Base-by-base conservation (phyloP, 2,113 vertebrate genomes). In the Pimephales promelas region DNA sequence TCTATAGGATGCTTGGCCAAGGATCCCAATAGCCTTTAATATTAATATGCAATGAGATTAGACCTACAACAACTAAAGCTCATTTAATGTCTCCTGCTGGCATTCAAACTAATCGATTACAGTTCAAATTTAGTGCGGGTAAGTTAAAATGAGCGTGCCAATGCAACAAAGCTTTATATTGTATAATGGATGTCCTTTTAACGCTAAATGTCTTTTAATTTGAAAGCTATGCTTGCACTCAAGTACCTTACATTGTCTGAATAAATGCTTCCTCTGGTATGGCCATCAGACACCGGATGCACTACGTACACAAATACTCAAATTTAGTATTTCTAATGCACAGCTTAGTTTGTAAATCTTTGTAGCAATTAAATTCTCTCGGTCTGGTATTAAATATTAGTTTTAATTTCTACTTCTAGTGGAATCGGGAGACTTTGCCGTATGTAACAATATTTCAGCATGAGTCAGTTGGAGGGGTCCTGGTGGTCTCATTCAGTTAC, bases 1-100 rank as follows among this genome's bases (percentile, higher is more conserved):
- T 75, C 84, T 45, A 47, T 79, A 79, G 52, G 49, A 70, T 59
- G 28, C 40, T 61, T 71, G 26, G 47, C 47, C 62, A 57, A 70
- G n/a, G 13, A 76, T 57, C 34, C 59, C 59, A 36, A 16, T 79
- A 70, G 77, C 84, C 79, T 82, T 77, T 43, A 47, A 54, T 43
- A 54, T 81, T 34, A 47, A 77, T 70, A 56, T 85, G 24, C 24
- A 59, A 22, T n/a, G 72, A 82, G 43, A 81, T 70, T 52, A 85
- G 59, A 82, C 49, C 36, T 75, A 24, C 34, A 49, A n/a, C 79
- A 64, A 64, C 62, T 82, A 85, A 81, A 79, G 40, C 40, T 70
- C 8, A 5, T 74, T 28, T 80, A 80, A 61, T 73, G 77, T 71
- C 40, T 73, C 68, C 57, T 28, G 40, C 68, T 80, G 83, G 77